A percentile compares a stretch with the other conserved stretches of the same genome.
phyloP scores from a whole-genome alignment of 2,113 vertebrate species.

The Nipponia nippon region DNA sequence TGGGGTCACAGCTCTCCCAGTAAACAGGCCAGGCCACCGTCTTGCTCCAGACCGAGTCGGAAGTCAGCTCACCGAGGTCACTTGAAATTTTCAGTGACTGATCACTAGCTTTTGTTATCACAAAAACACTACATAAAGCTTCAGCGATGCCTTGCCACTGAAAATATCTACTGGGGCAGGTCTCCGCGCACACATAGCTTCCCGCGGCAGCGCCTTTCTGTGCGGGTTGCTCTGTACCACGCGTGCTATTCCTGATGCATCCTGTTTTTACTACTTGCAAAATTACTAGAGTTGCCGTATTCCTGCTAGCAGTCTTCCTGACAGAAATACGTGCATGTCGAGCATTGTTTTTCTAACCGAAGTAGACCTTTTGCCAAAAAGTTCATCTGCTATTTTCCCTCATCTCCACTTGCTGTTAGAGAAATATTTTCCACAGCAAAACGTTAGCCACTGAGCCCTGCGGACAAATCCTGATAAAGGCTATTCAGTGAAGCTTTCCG shows the following conservation, averaged over 20 bases:
- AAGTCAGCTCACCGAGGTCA: neutral
- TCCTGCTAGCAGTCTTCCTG: constrained; percentile 15
- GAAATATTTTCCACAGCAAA: constrained; percentile 33
- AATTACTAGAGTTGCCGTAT: neutral
- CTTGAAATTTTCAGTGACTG: neutral
- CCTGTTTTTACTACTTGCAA: neutral
- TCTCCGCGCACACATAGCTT: neutral
- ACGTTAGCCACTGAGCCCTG: neutral
- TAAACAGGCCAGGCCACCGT: neutral
- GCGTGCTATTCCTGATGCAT: neutral
- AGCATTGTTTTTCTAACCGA: neutral
- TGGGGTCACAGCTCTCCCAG: neutral
- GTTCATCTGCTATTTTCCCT: neutral
- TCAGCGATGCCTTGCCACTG: neutral
- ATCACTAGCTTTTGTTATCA: neutral
- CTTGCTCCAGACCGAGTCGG: neutral
- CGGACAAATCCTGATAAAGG: neutral
- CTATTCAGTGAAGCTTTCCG: neutral
- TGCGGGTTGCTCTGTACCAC: neutral
- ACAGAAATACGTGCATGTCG: neutral
- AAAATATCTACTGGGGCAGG: neutral
- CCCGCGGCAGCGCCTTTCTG: neutral
- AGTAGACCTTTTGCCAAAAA: neutral
- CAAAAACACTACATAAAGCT: neutral
- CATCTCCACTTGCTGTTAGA: neutral